Conservation (phyloP, 1,140 invertebrate genomes). For the Musca vetustissima region DNA sequence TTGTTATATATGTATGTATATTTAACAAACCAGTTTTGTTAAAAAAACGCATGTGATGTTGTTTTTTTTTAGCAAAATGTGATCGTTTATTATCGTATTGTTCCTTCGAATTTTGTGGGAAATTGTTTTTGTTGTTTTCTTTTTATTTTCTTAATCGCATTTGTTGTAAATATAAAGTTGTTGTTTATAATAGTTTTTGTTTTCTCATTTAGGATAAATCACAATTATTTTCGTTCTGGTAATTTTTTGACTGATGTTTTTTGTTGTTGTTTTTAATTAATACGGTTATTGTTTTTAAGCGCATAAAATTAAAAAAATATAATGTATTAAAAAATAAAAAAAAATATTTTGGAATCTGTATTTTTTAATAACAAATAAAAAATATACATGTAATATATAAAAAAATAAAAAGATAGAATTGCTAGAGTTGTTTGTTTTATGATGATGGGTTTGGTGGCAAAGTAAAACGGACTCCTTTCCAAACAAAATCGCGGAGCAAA, state of each 20-base stretch:
- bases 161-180: constrained; percentile 13
- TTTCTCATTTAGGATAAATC: constrained; percentile 40
- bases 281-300: not conserved
- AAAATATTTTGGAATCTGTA: constrained; percentile 1
- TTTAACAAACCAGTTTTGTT: too few species aligned
- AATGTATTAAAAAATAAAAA: constrained; percentile 6
- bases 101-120: too few species aligned
- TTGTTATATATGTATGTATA: too few species aligned
- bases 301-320: not conserved
- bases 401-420: not conserved
- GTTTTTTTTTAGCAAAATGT: constrained; percentile 25
- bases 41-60: too few species aligned
- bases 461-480: not conserved
- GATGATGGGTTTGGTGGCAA: too few species aligned
- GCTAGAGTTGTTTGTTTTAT: too few species aligned
- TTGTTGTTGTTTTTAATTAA: too few species aligned
- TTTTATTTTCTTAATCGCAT: constrained; percentile 30
- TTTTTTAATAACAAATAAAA: constrained; percentile 3
- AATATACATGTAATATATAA: constrained; percentile 13
- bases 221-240: constrained; percentile 39
- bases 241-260: constrained; percentile 9
- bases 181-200: constrained; percentile 21
- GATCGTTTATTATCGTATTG: constrained; percentile 5
- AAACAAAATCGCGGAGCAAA: not conserved
- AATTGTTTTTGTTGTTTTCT: constrained; percentile 34